phyloP scores from a whole-genome alignment of 1,140 invertebrate species.

The Drosophila watanabei region DNA sequence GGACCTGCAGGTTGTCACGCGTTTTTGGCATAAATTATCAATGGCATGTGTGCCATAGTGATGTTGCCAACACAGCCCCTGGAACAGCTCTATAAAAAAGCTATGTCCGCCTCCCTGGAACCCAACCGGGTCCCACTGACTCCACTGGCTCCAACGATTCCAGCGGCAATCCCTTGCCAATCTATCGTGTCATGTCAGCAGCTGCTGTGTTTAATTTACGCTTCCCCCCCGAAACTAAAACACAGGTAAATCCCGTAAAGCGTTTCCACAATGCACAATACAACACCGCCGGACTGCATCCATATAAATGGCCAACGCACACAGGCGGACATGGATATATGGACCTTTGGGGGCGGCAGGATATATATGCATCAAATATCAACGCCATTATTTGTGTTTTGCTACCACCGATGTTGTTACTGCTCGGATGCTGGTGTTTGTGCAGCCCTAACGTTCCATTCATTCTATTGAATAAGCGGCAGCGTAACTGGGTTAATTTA shows the following conservation, averaged over 20 bases:
- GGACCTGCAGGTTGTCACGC: slow-evolving; percentile 52
- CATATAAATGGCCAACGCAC: slow-evolving; percentile 60
- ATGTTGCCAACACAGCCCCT: slow-evolving; percentile 13
- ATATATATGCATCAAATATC: slow-evolving; percentile 71
- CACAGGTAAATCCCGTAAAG: slow-evolving; percentile 78
- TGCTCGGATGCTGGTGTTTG: slow-evolving; percentile 40
- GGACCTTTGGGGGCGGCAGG: slow-evolving; percentile 3
- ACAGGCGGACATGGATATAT: slow-evolving; percentile 26
- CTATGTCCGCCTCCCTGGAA: background rate
- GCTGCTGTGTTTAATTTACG: slow-evolving; percentile 79
- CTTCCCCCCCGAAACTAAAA: slow-evolving; percentile 38
- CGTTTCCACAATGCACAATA: slow-evolving; percentile 55
- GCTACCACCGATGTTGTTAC: slow-evolving; percentile 42
- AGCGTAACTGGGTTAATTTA: slow-evolving; percentile 70
- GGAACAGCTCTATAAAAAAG: slow-evolving; percentile 59
- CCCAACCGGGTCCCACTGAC: background rate
- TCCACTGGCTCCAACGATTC: slow-evolving; percentile 16
- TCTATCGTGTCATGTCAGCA: slow-evolving; percentile 75
- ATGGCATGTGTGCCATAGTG: slow-evolving; percentile 56
- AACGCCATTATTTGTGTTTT: slow-evolving; percentile 72
- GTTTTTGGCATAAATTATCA: slow-evolving; percentile 78
- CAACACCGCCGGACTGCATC: slow-evolving; percentile 52
- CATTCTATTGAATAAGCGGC: slow-evolving; percentile 66
- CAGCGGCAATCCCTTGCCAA: slow-evolving; percentile 36
- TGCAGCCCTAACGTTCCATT: slow-evolving; percentile 30